These are phyloP conservation scores for Callipepla squamata DNA, from an alignment of 2,113 vertebrate genomes.

Conservation along the genomic window DNA sequence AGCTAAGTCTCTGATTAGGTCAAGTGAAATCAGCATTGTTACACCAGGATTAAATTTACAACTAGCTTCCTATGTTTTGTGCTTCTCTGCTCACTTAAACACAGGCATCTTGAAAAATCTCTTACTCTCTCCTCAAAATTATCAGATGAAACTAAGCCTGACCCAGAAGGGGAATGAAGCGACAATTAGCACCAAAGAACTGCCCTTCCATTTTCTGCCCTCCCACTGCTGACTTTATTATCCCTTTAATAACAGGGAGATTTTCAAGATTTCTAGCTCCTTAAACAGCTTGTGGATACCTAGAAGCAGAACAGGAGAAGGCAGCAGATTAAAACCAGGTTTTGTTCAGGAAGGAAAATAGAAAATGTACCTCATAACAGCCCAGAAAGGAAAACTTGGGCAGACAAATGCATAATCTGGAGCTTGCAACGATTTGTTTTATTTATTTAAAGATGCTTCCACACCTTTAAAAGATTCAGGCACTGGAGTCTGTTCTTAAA, in stretches of 20 bases:
- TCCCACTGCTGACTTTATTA: slow-evolving; percentile 25
- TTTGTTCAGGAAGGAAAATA: not conserved
- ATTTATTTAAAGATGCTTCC: not conserved
- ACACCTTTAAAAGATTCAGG: not conserved
- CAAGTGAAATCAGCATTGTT: not conserved
- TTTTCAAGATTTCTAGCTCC: slow-evolving; percentile 35
- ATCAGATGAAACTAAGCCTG: not conserved
- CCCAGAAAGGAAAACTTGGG: not conserved
- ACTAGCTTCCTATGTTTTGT: not conserved
- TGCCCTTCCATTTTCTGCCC: not conserved
- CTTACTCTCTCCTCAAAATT: not conserved
- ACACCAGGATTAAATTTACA: not conserved
- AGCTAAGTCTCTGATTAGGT: slow-evolving; percentile 16
- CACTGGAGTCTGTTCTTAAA: not conserved
- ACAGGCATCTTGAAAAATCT: not conserved
- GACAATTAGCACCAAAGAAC: slow-evolving; percentile 13
- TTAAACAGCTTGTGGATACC: slow-evolving; percentile 1
- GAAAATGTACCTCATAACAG: not conserved
- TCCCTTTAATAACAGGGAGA: not conserved
- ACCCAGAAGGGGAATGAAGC: slow-evolving; percentile 15
- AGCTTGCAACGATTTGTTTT: not conserved
- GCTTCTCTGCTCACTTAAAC: not conserved
- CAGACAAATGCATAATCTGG: not conserved
- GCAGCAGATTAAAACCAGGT: not conserved
- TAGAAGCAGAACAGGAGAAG: not conserved